Evolutionary conservation across 1,140 invertebrate genomes (phyloP).

Genomic region (Drosophila pseudoobscura): DNA sequence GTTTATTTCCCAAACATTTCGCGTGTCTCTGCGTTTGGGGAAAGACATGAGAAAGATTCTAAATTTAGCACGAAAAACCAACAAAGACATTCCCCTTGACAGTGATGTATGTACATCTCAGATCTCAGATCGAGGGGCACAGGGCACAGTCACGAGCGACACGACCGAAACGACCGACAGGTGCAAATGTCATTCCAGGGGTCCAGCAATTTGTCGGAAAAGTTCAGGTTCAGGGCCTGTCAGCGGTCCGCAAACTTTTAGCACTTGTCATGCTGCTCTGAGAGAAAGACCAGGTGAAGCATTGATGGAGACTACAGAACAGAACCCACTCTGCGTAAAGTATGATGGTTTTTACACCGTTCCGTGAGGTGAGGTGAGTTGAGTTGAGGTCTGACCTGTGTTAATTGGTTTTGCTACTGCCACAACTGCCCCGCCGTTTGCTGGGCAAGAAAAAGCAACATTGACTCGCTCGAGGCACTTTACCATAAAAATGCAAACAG

Average conservation of each 20-base stretch:
- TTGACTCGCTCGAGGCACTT: constrained; percentile 35
- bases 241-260: constrained; percentile 47
- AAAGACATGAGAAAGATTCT: constrained; percentile 27
- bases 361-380: no score
- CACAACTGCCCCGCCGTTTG: neutral
- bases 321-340: constrained; percentile 1
- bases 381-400: neutral
- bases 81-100: constrained; percentile 28
- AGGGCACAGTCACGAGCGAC: neutral
- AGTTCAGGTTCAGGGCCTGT: constrained; percentile 52
- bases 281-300: no score
- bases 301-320: no score
- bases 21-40: constrained; percentile 23
- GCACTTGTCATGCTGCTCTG: constrained; percentile 47
- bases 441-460: constrained; percentile 27
- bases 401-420: constrained; percentile 29
- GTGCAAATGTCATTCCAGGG: constrained; percentile 54
- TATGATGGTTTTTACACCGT: neutral
- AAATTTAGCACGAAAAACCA: constrained; percentile 46
- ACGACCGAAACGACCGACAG: constrained; percentile 23
- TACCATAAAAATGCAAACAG: constrained; percentile 57
- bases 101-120: constrained; percentile 39
- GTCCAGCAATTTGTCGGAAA: constrained; percentile 55
- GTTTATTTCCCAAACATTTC: constrained; percentile 37
- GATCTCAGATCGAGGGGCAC: constrained; percentile 4